Conservation (phyloP, 2,888 invertebrate genomes). For the Onthophagus sagittarius region DNA sequence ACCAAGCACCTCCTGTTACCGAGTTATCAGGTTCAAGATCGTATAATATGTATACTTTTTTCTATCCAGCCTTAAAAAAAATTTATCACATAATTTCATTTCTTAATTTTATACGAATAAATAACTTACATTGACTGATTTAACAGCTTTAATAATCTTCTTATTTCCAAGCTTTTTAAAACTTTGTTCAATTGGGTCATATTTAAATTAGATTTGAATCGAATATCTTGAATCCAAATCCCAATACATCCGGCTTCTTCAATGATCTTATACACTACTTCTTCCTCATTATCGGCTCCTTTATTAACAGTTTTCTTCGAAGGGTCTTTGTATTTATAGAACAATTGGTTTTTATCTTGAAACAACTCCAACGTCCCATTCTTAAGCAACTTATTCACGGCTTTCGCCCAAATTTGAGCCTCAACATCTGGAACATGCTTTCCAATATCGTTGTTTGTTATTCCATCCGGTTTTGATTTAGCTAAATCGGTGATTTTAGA, state of each 20-base stretch:
- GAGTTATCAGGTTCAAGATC: constrained; percentile 92
- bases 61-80: constrained; percentile 79
- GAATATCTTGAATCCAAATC: constrained; percentile 95
- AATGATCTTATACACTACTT: constrained; percentile 88
- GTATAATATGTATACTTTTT: constrained; percentile 96
- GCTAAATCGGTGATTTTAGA: constrained; percentile 61
- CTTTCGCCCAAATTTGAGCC: constrained; percentile 62
- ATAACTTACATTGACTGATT: constrained; percentile 81
- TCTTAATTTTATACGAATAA: background rate
- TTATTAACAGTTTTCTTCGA: constrained; percentile 63
- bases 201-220: constrained; percentile 84
- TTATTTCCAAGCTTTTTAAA: constrained; percentile 91
- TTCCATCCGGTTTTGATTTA: constrained; percentile 70
- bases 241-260: constrained; percentile 94
- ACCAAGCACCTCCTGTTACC: constrained; percentile 97
- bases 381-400: constrained; percentile 77
- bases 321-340: constrained; percentile 71
- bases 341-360: constrained; percentile 51
- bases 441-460: constrained; percentile 76
- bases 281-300: constrained; percentile 90
- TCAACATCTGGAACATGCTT: constrained; percentile 66
- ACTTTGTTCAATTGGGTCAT: constrained; percentile 90
- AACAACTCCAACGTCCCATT: constrained; percentile 58
- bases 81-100: no score
- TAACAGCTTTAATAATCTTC: constrained; percentile 94